Evolutionary conservation across 2,797 vertebrate genomes (phyloP).

Genomic region (Enoplosus armatus): DNA sequence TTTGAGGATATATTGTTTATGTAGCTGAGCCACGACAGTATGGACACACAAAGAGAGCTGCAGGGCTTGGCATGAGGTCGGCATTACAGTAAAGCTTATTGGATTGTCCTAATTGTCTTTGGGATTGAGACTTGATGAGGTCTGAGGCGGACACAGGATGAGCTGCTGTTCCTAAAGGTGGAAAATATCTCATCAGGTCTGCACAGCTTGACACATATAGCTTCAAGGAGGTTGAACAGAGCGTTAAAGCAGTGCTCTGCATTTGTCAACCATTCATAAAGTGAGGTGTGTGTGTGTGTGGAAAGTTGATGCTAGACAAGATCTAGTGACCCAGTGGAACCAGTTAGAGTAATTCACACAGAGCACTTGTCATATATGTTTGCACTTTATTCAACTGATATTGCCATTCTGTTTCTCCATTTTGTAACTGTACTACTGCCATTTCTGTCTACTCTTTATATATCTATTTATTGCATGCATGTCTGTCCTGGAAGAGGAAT

Average conservation of each 20-base stretch:
- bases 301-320: neutral
- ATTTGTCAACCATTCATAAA: conserved; percentile 24
- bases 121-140: conserved; percentile 79
- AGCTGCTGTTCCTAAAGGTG: conserved; percentile 68
- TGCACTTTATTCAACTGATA: neutral
- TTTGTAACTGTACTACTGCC: neutral
- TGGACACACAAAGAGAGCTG: conserved; percentile 55
- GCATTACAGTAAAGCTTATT: conserved; percentile 81
- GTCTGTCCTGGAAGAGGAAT: neutral
- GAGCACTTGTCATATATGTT: neutral
- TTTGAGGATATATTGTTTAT: conserved; percentile 59
- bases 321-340: conserved; percentile 9
- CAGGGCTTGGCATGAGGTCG: conserved; percentile 65
- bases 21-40: conserved; percentile 49
- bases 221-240: conserved; percentile 25
- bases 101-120: conserved; percentile 87
- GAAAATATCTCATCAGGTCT: conserved; percentile 60
- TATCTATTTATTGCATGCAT: neutral
- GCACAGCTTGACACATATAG: conserved; percentile 48
- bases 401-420: neutral
- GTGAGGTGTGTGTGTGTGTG: conserved; percentile 4
- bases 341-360: neutral
- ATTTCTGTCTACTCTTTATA: neutral
- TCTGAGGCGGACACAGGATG: conserved; percentile 69
- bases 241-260: neutral